Conservation (phyloP, 2,888 invertebrate genomes). For the Diloba caeruleocephala region DNA sequence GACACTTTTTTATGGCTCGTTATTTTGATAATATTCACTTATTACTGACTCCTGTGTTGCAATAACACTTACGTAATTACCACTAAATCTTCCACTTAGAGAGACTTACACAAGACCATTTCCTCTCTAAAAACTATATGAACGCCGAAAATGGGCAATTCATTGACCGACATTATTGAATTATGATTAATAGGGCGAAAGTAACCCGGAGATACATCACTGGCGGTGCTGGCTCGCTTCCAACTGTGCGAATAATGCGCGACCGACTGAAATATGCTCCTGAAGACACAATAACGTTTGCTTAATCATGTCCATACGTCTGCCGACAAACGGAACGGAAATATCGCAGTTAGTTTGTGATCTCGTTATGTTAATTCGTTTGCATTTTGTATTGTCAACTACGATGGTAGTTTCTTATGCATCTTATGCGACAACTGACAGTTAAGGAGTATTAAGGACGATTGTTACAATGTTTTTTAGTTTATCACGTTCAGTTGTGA, state of each 20-base stretch:
- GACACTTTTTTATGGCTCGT: no score
- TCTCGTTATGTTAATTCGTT: conserved; percentile 51
- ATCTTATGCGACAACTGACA: conserved; percentile 42
- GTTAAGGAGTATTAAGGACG: conserved; percentile 26
- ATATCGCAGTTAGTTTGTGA: conserved; percentile 55
- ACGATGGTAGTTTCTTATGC: conserved; percentile 31
- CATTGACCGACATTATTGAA: conserved; percentile 68
- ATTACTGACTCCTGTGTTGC: not conserved
- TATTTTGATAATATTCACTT: no score
- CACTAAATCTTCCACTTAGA: conserved; percentile 18
- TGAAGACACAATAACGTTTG: conserved; percentile 67
- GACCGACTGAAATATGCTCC: conserved; percentile 62
- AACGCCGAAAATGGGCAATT: conserved; percentile 58
- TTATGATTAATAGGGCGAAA: conserved; percentile 73
- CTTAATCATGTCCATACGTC: conserved; percentile 67
- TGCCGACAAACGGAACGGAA: conserved; percentile 62
- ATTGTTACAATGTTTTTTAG: conserved; percentile 41
- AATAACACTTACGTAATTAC: conserved; percentile 34
- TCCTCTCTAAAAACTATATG: conserved; percentile 41
- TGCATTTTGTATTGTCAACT: conserved; percentile 6
- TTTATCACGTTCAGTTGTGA: conserved; percentile 27
- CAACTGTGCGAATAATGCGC: conserved; percentile 53
- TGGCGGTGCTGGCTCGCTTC: conserved; percentile 51
- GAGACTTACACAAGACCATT: conserved; percentile 29
- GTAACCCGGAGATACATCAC: conserved; percentile 63